phyloP scores from a whole-genome alignment of 2,888 invertebrate species.

The Cyrtodaria siliqua region DNA sequence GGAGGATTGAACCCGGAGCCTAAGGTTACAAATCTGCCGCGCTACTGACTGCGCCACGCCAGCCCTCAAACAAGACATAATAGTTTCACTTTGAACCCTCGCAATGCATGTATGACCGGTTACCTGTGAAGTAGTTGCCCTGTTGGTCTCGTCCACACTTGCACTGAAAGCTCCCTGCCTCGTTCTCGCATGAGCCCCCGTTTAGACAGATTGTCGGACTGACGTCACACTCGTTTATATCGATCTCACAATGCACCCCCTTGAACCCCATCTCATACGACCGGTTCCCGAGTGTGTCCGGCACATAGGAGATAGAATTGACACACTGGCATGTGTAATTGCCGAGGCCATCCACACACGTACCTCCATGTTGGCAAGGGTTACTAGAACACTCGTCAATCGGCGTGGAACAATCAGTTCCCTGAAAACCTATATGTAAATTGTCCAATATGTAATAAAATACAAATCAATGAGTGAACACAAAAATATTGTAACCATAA shows the following conservation, averaged over 20 bases:
- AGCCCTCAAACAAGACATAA: too few relatives aligned
- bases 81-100: too few relatives aligned
- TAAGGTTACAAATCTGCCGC: too few relatives aligned
- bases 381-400: constrained; percentile 71
- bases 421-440: constrained; percentile 59
- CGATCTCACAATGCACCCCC: constrained; percentile 77
- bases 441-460: too few relatives aligned
- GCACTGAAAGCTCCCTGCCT: constrained; percentile 64
- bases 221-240: constrained; percentile 72
- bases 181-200: constrained; percentile 68
- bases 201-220: constrained; percentile 71
- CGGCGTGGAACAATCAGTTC: constrained; percentile 59
- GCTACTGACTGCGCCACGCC: too few relatives aligned
- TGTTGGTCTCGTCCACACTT: constrained; percentile 61
- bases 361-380: constrained; percentile 79
- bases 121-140: constrained; percentile 69
- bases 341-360: constrained; percentile 56
- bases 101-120: too few relatives aligned
- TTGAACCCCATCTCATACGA: constrained; percentile 69
- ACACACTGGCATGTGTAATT: constrained; percentile 62
- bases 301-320: constrained; percentile 25
- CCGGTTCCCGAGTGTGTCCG: constrained; percentile 51
- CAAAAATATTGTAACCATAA: too few relatives aligned
- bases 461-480: too few relatives aligned
- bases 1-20: too few relatives aligned